phyloP scores from a whole-genome alignment of 2,113 vertebrate species.

The Ceratotherium simum region DNA sequence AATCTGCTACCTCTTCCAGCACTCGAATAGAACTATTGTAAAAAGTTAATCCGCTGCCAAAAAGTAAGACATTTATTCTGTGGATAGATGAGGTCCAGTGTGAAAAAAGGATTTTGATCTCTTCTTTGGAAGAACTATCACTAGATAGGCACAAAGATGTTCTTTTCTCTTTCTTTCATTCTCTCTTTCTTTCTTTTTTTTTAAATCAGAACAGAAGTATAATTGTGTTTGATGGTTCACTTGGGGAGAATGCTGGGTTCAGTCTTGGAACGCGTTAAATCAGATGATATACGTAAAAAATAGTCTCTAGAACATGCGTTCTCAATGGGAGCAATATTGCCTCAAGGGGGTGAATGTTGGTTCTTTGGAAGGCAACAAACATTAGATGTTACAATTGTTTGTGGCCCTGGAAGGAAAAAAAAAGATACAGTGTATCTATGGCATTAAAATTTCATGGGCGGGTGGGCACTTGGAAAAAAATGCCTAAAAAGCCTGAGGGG shows the following conservation, averaged over 20 bases:
- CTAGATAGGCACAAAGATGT: slow-evolving; percentile 61
- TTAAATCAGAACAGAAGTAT: slow-evolving; percentile 58
- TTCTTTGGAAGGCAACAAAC: neutral
- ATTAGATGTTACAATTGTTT: neutral
- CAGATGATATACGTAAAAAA: slow-evolving; percentile 25
- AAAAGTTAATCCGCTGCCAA: slow-evolving; percentile 53
- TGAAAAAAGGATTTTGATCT: slow-evolving; percentile 53
- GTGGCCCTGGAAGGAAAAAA: neutral
- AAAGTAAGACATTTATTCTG: slow-evolving; percentile 72
- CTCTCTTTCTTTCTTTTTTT: neutral
- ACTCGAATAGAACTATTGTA: slow-evolving; percentile 69
- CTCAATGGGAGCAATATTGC: neutral
- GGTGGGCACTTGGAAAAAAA: neutral
- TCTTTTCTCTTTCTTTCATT: neutral
- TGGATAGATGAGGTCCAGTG: slow-evolving; percentile 41
- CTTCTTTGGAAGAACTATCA: slow-evolving; percentile 63
- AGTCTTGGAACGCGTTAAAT: slow-evolving; percentile 42
- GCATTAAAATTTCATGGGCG: neutral
- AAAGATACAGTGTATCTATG: neutral
- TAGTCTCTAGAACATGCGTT: slow-evolving; percentile 34
- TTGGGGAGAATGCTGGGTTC: slow-evolving; percentile 58
- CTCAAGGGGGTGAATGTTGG: neutral
- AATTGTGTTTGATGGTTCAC: slow-evolving; percentile 64
- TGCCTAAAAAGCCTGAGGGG: neutral
- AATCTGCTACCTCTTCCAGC: slow-evolving; percentile 59